Evolutionary conservation across 1,140 invertebrate genomes (phyloP), one percentile per base, ranked within the genome.

Genomic region (Drosophila hydei): DNA sequence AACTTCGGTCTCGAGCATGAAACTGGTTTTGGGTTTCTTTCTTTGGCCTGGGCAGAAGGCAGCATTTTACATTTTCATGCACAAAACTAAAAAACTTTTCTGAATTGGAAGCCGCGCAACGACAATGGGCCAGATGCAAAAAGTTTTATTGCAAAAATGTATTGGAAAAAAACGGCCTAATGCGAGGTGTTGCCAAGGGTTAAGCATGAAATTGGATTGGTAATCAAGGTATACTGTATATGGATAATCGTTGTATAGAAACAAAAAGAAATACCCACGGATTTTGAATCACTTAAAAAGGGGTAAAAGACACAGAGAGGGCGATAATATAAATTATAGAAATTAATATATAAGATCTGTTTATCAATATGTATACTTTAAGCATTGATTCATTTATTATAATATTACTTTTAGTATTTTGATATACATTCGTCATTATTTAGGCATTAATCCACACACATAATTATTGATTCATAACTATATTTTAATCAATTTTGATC

Each of bases 1-100:
- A 72, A 47, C 38, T 50, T 42, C 38, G 56, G 48, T 11, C 48
- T 64, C 38, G 33, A 64, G 47, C 30, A 63, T 72, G 43, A 67
- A 85, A 87, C 81, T 87, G 81, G 81, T 87, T 87, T 87, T 59
- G 38, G 65, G 75, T 80, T 80, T 68, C 68, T 72, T 75, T 83
- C 67, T 60, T 77, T 77, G 67, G 56, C 47, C 30, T 14, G 30
- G 30, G 8, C 51, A 36, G 40, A 51, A 27, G 18, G 58, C 40
- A 48, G 56, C 73, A 77, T 72, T 85, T 85, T 81, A 75, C 77
- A 87, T 77, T 84, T 77, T 81, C 85, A 81, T 81, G 81, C 62
- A 65, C 74, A 75, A 87, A 87, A 81, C 63, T 50, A 55, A 72
- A 72, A 33, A 70, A 68, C 56, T 76, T 79, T 84, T 73, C 61